Evolutionary conservation across 2,797 vertebrate species (phyloP).

Genomic region (Falco naumanni): DNA sequence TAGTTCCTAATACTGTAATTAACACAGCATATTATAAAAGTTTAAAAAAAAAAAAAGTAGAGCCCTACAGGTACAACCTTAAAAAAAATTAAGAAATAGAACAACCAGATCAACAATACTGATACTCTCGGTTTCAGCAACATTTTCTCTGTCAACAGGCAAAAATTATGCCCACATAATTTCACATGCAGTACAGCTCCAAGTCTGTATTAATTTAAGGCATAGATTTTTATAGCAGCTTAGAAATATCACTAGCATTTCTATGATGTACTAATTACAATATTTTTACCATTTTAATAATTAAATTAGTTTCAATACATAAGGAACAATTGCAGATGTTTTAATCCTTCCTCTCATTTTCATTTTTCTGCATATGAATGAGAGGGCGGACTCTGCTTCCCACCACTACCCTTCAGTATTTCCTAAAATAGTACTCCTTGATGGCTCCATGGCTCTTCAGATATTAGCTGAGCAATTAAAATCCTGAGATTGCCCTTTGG

Average conservation of each 20-base stretch:
- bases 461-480: neutral
- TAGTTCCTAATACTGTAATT: slow-evolving; percentile 13
- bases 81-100: neutral
- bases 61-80: neutral
- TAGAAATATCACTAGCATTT: neutral
- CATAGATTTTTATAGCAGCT: neutral
- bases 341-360: neutral
- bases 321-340: neutral
- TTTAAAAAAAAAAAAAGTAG: accelerated
- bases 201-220: neutral
- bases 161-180: neutral
- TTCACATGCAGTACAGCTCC: neutral
- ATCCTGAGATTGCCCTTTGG: neutral
- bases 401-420: neutral
- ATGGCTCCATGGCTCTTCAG: neutral
- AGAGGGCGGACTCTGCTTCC: neutral
- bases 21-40: neutral
- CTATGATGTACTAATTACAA: neutral
- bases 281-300: neutral
- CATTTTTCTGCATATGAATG: neutral
- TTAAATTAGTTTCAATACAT: neutral
- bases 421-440: neutral
- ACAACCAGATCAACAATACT: neutral
- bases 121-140: neutral
- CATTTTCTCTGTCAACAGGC: neutral